Evolutionary conservation across 2,888 invertebrate species (phyloP).

Genomic region (Arrhopalites spinosus): DNA sequence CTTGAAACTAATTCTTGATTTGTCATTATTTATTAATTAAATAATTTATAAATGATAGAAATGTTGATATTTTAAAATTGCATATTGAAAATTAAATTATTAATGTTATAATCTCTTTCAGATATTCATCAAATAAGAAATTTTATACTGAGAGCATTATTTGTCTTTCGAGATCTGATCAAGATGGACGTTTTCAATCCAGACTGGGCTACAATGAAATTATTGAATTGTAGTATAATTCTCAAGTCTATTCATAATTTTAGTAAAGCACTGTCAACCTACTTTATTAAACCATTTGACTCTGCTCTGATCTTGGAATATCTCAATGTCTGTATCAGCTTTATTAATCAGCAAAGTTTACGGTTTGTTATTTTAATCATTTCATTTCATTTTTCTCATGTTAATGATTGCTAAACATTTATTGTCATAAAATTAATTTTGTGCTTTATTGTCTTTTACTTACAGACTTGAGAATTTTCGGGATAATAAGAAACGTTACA

Average conservation of each 20-base stretch:
- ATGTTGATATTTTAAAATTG: no score
- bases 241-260: slow-evolving; percentile 84
- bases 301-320: slow-evolving; percentile 71
- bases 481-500: slow-evolving; percentile 77
- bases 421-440: no score
- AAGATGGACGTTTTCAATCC: slow-evolving; percentile 80
- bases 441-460: no score
- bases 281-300: slow-evolving; percentile 32
- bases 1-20: no score
- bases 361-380: slow-evolving; percentile 70
- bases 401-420: no score
- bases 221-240: slow-evolving; percentile 84
- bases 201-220: slow-evolving; percentile 89
- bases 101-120: no score
- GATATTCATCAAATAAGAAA: slow-evolving; percentile 71
- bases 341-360: slow-evolving; percentile 77
- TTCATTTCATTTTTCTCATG: no score
- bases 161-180: slow-evolving; percentile 79
- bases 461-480: slow-evolving; percentile 78
- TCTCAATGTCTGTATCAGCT: slow-evolving; percentile 78
- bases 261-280: slow-evolving; percentile 60
- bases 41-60: no score
- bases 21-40: no score
- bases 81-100: no score
- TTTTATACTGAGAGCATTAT: slow-evolving; percentile 79